These are phyloP conservation scores for Eilema sororculum DNA, from an alignment of 2,888 invertebrate species.

Conservation along the genomic window DNA sequence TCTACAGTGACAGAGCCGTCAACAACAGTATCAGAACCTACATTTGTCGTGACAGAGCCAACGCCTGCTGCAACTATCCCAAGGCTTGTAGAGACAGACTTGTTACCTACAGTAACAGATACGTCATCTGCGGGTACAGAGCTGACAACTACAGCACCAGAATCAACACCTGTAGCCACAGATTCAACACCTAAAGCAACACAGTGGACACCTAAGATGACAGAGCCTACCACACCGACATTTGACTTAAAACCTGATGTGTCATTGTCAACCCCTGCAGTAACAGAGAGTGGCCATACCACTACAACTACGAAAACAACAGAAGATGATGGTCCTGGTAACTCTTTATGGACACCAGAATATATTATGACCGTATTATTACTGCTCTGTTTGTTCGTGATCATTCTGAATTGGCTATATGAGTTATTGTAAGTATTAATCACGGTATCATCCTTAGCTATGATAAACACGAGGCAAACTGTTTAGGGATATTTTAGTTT, in stretches of 20 bases:
- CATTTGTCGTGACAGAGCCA: background rate
- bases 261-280: background rate
- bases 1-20: background rate
- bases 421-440: constrained; percentile 3
- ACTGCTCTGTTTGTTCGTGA: background rate
- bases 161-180: background rate
- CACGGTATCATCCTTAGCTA: too few species aligned
- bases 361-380: background rate
- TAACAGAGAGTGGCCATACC: background rate
- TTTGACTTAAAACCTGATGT: background rate
- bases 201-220: background rate
- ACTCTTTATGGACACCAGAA: background rate
- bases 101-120: background rate
- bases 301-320: background rate
- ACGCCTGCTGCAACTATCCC: background rate
- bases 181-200: background rate
- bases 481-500: background rate
- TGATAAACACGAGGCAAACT: background rate
- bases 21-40: too few species aligned
- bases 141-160: background rate
- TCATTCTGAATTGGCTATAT: background rate
- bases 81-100: background rate
- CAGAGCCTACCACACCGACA: background rate
- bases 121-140: background rate
- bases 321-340: background rate